Percentiles rank a stretch among this genome's conserved stretches.
These are phyloP conservation scores for Panulirus ornatus DNA, from an alignment of 1,140 invertebrate genomes.

Conservation along the genomic window DNA sequence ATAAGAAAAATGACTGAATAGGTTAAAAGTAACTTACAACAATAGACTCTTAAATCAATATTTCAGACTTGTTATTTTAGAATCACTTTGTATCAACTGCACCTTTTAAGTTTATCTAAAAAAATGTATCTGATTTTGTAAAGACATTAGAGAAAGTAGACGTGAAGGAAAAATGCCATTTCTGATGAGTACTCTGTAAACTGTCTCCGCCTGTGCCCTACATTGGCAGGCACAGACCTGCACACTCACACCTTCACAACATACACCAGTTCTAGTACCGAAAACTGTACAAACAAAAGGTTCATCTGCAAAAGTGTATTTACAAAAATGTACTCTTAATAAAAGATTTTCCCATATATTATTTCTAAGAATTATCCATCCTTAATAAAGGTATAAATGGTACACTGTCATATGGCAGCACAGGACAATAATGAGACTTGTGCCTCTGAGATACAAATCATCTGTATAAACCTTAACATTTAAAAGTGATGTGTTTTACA, in stretches of 20 bases:
- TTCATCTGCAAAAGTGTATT: slow-evolving; percentile 71
- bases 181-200: slow-evolving; percentile 55
- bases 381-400: slow-evolving; percentile 70
- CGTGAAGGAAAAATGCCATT: background rate
- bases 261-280: slow-evolving; percentile 70
- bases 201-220: slow-evolving; percentile 51
- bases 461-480: slow-evolving; percentile 71
- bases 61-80: background rate
- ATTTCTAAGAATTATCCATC: slow-evolving; percentile 66
- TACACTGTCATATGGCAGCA: slow-evolving; percentile 72
- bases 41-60: background rate
- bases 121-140: slow-evolving; percentile 2
- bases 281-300: slow-evolving; percentile 74
- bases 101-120: background rate
- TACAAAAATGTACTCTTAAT: slow-evolving; percentile 66
- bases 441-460: slow-evolving; percentile 66
- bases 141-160: background rate
- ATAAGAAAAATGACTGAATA: background rate
- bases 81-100: background rate
- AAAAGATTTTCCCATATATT: slow-evolving; percentile 63
- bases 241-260: slow-evolving; percentile 72
- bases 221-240: slow-evolving; percentile 52
- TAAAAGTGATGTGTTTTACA: slow-evolving; percentile 73
- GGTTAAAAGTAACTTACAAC: background rate
- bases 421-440: slow-evolving; percentile 62